Base-by-base conservation (phyloP, 2,797 vertebrate genomes). In the Cryptoprocta ferox region DNA sequence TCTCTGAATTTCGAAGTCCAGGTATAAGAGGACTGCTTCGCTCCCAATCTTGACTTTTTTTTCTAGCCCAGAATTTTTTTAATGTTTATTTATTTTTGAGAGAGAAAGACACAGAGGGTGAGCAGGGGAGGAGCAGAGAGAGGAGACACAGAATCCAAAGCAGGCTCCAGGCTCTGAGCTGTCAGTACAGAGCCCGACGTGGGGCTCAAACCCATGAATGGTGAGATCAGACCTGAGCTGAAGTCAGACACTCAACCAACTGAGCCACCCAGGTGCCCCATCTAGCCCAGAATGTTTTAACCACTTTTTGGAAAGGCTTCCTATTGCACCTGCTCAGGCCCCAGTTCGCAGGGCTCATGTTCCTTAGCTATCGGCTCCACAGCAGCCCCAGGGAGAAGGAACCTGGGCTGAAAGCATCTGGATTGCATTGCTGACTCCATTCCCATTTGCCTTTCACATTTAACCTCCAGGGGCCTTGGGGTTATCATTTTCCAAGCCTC, bases 401-500 rank as follows among this genome's bases (percentile, higher is more conserved):
- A 14, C 21, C 30, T 56, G 39, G 65, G 84, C 45, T 63, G 6
- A 89, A 63, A 73, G 48, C 45, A 24, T 75, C 85, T 7, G 9
- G 89, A 68, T 71, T 35, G 1, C 21, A 13, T 66, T 61, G 24
- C 35, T 0, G 1, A 10, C 78, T 71, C 66, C 28, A 18, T 30
- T 89, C 78, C 66, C 48, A 32, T 28, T 70, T 42, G 39, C 35
- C 42, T 84, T 95, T 82, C 83, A 82, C 76, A 68, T 9, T 53
- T 39, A 79, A 82, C 83, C 63, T 79, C 32, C 61, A 0, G 26
- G 9, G 30, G n/a, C 87, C 61, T 95, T 39, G 73, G 39, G 86
- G 68, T 85, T 93, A 92, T 91, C 71, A 42, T 65, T 95, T 95
- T 97, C 81, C 94, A 75, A 56, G 45, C 5, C 56, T 83, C 63